Evolutionary conservation across 2,113 vertebrate species (phyloP).

Genomic region (Excalfactoria chinensis): DNA sequence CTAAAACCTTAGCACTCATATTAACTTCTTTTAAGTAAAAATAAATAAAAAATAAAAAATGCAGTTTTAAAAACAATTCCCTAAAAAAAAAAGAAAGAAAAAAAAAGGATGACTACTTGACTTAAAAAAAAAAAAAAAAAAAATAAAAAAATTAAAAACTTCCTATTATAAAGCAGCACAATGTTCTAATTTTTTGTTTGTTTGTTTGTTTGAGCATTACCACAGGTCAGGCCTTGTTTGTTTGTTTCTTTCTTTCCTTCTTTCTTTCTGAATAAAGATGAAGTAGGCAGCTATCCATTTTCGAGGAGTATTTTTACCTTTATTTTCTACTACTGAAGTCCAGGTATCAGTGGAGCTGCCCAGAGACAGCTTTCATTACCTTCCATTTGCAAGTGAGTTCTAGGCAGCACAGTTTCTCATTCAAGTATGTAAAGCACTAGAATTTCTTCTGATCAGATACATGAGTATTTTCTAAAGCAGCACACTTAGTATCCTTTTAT

Average conservation of each 20-base stretch:
- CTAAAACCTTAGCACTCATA: background rate
- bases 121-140: too few relatives aligned
- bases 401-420: background rate
- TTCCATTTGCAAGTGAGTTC: background rate
- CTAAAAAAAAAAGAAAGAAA: background rate
- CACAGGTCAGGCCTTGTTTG: too few relatives aligned
- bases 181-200: background rate
- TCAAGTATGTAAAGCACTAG: background rate
- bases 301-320: background rate
- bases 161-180: background rate
- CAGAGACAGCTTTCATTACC: background rate
- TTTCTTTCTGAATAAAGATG: background rate
- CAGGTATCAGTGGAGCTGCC: background rate
- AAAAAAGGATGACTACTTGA: background rate
- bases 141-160: too few relatives aligned
- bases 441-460: background rate
- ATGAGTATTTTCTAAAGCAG: background rate
- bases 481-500: background rate
- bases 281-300: background rate
- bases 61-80: background rate
- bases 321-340: background rate
- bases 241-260: too few relatives aligned
- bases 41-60: fast-evolving
- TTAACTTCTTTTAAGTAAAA: background rate
- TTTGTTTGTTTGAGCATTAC: too few relatives aligned